Evolutionary conservation across 2,888 invertebrate genomes (phyloP).

Genomic region (Drosophila neotestacea): DNA sequence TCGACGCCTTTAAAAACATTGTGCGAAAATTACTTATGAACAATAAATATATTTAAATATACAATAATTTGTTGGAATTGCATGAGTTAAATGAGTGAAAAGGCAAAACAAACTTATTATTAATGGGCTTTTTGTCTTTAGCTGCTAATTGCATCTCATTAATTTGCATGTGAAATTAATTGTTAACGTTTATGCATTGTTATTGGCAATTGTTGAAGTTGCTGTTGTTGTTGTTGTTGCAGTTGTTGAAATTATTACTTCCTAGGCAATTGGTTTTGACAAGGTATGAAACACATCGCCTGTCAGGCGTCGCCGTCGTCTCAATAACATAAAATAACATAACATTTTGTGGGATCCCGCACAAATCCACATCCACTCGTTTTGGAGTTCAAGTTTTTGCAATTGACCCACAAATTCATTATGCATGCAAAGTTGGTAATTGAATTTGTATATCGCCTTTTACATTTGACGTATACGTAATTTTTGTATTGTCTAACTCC

Average conservation of each 20-base stretch:
- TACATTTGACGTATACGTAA: constrained; percentile 68
- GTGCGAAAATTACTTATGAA: constrained; percentile 53
- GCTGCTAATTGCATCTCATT: constrained; percentile 68
- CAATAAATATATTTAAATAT: constrained; percentile 49
- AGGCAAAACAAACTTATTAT: constrained; percentile 49
- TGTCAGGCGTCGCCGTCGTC: constrained; percentile 35
- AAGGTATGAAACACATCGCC: constrained; percentile 35
- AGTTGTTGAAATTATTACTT: constrained; percentile 56
- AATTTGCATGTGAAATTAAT: constrained; percentile 73
- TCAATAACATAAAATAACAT: constrained; percentile 44
- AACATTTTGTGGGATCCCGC: constrained; percentile 40
- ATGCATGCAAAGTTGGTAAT: constrained; percentile 76
- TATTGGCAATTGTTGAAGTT: constrained; percentile 15
- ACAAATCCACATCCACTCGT: constrained; percentile 46
- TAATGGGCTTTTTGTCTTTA: constrained; percentile 69
- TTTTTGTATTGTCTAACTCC: constrained; percentile 32
- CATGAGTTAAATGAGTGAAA: constrained; percentile 22
- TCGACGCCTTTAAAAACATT: constrained; percentile 47
- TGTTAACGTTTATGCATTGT: constrained; percentile 54
- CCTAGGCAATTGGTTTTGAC: constrained; percentile 62
- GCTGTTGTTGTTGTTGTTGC: constrained; percentile 11
- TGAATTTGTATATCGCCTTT: constrained; percentile 68
- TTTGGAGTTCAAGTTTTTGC: constrained; percentile 76
- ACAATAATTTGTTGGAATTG: neutral
- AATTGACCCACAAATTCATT: constrained; percentile 81